Evolutionary conservation across 2,113 vertebrate genomes (phyloP), one percentile per base, ranked within the genome.

Genomic region (Dipodomys stephensi): DNA sequence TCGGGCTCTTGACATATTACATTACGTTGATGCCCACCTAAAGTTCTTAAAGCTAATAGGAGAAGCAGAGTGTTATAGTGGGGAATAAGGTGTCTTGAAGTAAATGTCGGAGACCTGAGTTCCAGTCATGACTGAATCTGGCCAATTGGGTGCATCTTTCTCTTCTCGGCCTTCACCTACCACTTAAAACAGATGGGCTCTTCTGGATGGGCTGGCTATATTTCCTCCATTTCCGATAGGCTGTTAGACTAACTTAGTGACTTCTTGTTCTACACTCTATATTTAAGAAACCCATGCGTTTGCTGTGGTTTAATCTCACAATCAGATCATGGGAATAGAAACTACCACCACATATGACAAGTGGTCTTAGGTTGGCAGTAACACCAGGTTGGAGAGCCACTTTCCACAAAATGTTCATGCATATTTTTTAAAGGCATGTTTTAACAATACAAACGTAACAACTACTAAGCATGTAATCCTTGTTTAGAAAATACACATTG

Each of bases 401-500:
- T 86, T 88, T 91, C 15, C 85, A 46, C 80, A 27, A 83, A 49
- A 77, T 83, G 22, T 49, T 87, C 22, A 65, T 35, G n/a, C 23
- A 16, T 94, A 44, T 73, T 78, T 94, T 93, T 46, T 65, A 81
- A 78, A 85, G 16, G 53, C 7, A 44, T 57, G 0, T 67, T 67
- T 67, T 67, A 25, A 28, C 62, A 67, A 67, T 11, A 67, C 25
- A 67, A 67, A 28, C 27, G 25, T 67, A 27, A 67, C n/a, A 19
- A 32, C 32, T 32, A 32, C 69, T 35, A n/a, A 71, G n/a, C 19
- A 32, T 65, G 23, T 82, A 69, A 88, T 62, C 30, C 81, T 92
- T 65, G 57, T 78, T 95, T 91, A 69, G 78, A 77, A 83, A 88
- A 64, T 64, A 10, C 19, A 73, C 27, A 60, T 28, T 86, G 46